Evolutionary conservation across 1,140 invertebrate species (phyloP).

Genomic region (Zeugodacus cucurbitae): DNA sequence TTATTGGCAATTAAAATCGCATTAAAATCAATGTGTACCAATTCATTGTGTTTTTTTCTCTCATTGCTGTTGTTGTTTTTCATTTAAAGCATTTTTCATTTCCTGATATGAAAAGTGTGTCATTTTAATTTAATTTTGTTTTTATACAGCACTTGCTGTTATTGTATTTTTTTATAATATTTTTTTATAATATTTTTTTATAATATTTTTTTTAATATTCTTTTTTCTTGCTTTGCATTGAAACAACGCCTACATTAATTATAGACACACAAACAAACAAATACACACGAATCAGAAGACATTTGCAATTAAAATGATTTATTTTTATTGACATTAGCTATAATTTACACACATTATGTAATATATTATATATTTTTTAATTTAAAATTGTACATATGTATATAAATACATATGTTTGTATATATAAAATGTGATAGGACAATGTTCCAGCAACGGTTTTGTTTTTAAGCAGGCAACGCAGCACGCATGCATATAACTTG

Average conservation of each 20-base stretch:
- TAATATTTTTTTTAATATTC: no score
- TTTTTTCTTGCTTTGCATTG: neutral
- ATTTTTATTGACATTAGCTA: neutral
- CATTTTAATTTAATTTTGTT: neutral
- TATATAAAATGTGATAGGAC: slow-evolving; percentile 29
- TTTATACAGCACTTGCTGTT: neutral
- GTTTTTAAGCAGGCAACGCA: neutral
- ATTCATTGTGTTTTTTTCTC: neutral
- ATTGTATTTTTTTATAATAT: neutral
- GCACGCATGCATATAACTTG: neutral
- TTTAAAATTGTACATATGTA: neutral
- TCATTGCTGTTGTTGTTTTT: neutral
- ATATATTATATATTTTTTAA: neutral
- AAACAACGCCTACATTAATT: slow-evolving; percentile 10
- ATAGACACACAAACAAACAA: neutral
- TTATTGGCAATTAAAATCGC: slow-evolving; percentile 36
- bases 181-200: neutral
- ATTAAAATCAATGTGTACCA: slow-evolving; percentile 2
- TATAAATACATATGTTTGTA: neutral
- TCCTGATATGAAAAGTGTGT: neutral
- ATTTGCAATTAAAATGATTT: slow-evolving; percentile 5
- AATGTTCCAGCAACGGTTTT: slow-evolving; percentile 28
- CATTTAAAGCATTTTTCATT: neutral
- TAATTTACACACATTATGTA: neutral
- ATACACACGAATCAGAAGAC: neutral